Evolutionary conservation across 2,888 invertebrate genomes (phyloP), one percentile per base, ranked within the genome.

Genomic region (Pterostichus niger): DNA sequence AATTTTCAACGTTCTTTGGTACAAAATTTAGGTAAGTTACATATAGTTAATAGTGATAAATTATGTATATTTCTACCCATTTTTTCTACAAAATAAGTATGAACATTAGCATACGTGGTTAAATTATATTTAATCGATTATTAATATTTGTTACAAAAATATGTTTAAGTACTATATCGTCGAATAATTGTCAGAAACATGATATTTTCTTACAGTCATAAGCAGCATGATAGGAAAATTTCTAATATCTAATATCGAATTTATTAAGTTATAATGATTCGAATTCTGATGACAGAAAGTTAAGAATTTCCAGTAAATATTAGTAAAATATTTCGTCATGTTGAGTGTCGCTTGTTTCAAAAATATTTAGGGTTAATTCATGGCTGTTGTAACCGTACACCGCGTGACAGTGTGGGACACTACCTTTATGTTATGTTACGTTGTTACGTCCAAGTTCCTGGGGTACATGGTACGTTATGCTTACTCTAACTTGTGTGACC

Each of bases 361-460:
- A 71, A 75, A 75, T 75, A 75, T 75, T 75, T 75, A 49, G 75
- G 75, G 75, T 75, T 75, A 75, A 75, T 31, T 75, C 49, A 75
- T 75, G 75, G 49, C 24, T 17, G 11, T 52, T 75, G 75, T 75
- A 75, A 75, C 52, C 35, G 33, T 49, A 75, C 33, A 75, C 75
- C 49, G 7, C 10, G 31, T 75, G 52, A 49, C 49, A 46, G 49
- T 46, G 46, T 75, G 75, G 64, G 64, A 64, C 64, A 64, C 13
- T 33, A 33, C 31, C n/a, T 64, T n/a, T 64, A 24, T 64, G 64
- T 64, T 31, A 64, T 31, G 64, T 64, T 64, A 75, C 64, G 33
- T 35, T 13, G 33, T 64, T 56, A 56, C 13, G 56, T 49, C 13
- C 49, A 49, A 49, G 35, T n/a, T 64, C 64, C 33, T 64, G 64